Percentiles rank a stretch among this genome's conserved stretches.
Evolutionary conservation across 1,140 invertebrate species (phyloP).

Genomic region (Neodiprion lecontei): DNA sequence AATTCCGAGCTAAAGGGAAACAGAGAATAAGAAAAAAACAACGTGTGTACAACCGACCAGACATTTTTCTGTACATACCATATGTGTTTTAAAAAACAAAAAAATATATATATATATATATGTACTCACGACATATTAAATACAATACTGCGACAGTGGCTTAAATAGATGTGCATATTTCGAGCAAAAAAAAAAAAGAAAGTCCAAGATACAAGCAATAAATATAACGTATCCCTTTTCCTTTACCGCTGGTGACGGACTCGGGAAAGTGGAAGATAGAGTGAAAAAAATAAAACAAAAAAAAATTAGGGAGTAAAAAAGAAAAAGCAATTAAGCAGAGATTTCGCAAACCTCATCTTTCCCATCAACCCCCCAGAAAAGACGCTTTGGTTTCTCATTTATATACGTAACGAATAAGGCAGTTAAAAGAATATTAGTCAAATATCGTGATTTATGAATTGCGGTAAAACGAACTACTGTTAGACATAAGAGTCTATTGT

Average conservation of each 20-base stretch:
- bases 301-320: neutral
- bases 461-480: no score
- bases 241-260: neutral
- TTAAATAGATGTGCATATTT: neutral
- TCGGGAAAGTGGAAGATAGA: neutral
- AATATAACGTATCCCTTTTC: neutral
- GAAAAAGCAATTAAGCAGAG: no score
- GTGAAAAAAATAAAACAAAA: neutral
- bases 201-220: constrained; percentile 7
- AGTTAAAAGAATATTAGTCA: no score
- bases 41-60: neutral
- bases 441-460: no score
- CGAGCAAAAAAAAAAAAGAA: neutral
- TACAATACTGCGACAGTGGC: constrained; percentile 4
- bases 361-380: no score
- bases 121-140: neutral
- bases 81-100: neutral
- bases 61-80: neutral
- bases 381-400: no score
- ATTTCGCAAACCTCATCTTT: no score
- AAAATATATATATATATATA: neutral
- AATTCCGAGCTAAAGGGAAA: no score
- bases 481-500: no score
- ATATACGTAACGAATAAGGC: no score
- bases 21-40: no score